Base-by-base conservation (phyloP, 35 echinoderm and acorn worm genomes). In the Holothuria glaberrima region DNA sequence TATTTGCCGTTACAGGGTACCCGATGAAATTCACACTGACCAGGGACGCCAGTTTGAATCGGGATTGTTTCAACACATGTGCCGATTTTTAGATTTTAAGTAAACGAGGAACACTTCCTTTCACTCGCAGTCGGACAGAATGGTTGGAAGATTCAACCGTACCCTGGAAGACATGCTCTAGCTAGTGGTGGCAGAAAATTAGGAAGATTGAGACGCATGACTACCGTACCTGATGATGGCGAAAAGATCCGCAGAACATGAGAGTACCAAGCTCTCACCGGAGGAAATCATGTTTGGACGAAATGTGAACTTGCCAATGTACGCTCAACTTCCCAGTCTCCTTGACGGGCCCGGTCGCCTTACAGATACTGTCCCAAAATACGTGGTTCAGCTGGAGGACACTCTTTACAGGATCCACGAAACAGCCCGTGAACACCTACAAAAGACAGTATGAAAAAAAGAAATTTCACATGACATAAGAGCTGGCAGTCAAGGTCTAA, bases 51-150 rank as follows among this genome's bases (percentile, higher is more conserved):
- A 84, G 67, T 54, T 54, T 54, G 50, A 54, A 54, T 93, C 89
- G 9, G 59, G 22, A 21, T 57, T 94, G 13, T 91, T 91, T 41
- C 63, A 73, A 41, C 75, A 94, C 27, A 84, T 94, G 66, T 94
- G 88, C 50, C 48, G 36, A 28, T 41, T 91, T 3, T 54, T 91
- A 12, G 88, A 71, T 14, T 78, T 91, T 50, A 68, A 82, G 3
- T 91, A 91, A 29, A 88, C 59, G 0, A 86, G 83, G 41, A 91
- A 72, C 0, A 91, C 93, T 4, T 60, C 93, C 30, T 64, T 91
- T 38, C 81, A 90, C 57, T 89, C 93, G 24, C 80, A 90, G 86
- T 72, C 87, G 28, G 88, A 94, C 46, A 88, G 92, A 14, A 94
- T 90, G 92, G 88, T 94, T 30, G 92, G 90, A 45, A 45, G 92